Evolutionary conservation across 2,888 invertebrate genomes (phyloP).

Genomic region (Ophion ventricosus): DNA sequence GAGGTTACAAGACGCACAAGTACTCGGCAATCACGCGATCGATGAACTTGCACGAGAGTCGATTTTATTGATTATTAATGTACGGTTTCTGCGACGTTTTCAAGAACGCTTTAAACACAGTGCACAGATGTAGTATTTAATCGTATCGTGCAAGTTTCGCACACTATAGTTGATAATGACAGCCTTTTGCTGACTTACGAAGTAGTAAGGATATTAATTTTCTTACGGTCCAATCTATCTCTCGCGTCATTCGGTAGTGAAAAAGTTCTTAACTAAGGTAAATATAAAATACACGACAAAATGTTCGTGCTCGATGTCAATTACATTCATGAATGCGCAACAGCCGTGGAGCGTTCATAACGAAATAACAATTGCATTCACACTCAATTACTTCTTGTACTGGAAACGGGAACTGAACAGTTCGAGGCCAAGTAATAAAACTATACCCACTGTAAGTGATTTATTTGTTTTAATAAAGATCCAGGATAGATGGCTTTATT

Average conservation of each 20-base stretch:
- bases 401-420: not conserved
- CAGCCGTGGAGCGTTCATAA: not conserved
- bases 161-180: conserved; percentile 26
- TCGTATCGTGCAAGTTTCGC: conserved; percentile 22
- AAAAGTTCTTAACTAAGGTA: not conserved
- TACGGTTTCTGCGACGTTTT: not conserved
- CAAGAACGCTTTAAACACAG: not conserved
- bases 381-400: not conserved
- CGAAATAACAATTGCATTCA: not conserved
- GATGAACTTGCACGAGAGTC: conserved; percentile 3
- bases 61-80: conserved; percentile 8
- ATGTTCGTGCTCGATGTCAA: not conserved
- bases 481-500: not conserved
- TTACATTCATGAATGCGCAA: conserved; percentile 10
- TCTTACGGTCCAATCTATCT: not conserved
- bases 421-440: not conserved
- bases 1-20: not conserved
- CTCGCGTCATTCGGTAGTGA: conserved; percentile 1
- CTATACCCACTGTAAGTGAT: not conserved
- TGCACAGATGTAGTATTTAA: too few species aligned
- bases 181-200: conserved; percentile 11
- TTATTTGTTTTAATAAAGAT: not conserved
- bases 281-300: conserved; percentile 1
- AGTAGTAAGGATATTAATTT: conserved; percentile 28
- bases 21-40: conserved; percentile 15